Evolutionary conservation across 37 sponge, comb jelly and placozoan species (phyloP).

Genomic region (Halichondria panicea): DNA sequence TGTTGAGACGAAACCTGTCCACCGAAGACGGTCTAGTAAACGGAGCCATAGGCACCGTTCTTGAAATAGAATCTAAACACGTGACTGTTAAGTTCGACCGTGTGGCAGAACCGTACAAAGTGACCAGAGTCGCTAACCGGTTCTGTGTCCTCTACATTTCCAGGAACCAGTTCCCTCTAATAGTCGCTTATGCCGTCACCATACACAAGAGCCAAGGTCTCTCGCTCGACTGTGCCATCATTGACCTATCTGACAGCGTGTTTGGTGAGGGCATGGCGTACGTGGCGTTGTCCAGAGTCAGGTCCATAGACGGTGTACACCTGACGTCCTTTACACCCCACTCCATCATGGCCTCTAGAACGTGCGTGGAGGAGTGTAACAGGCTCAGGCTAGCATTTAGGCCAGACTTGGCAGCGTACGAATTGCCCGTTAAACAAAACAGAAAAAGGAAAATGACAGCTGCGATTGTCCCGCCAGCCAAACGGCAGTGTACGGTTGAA

Average conservation of each 20-base stretch:
- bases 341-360: too few species aligned
- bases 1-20: conserved; percentile 68
- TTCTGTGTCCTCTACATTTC: conserved; percentile 53
- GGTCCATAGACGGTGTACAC: conserved; percentile 24
- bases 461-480: too few species aligned
- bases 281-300: conserved; percentile 59
- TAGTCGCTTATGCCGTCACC: conserved; percentile 51
- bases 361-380: too few species aligned
- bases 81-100: conserved; percentile 62
- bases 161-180: conserved; percentile 60
- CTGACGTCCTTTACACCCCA: too few species aligned
- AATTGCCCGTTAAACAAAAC: too few species aligned
- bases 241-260: conserved; percentile 52
- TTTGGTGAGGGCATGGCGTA: conserved; percentile 62
- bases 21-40: conserved; percentile 58
- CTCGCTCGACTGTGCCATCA: conserved; percentile 56
- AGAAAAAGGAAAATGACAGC: too few species aligned
- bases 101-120: conserved; percentile 11
- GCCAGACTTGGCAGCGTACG: too few species aligned
- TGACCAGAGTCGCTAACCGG: conserved; percentile 34
- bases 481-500: too few species aligned
- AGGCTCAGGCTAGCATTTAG: too few species aligned
- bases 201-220: too few species aligned
- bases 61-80: background rate
- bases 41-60: conserved; percentile 56